phyloP scores from a whole-genome alignment of 2,113 vertebrate genomes.

The Leucopsar rothschildi region DNA sequence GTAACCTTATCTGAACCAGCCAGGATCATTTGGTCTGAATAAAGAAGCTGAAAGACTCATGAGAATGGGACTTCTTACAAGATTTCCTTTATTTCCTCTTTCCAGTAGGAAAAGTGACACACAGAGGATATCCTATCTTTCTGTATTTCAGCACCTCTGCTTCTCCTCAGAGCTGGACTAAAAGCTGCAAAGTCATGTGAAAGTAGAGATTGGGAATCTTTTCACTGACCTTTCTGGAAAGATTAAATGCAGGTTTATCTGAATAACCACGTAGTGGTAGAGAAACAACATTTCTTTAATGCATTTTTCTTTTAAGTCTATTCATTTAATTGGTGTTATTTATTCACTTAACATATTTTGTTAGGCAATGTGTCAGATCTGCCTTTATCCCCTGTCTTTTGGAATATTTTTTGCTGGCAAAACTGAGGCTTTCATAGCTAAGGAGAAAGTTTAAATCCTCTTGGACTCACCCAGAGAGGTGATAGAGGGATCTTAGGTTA shows the following conservation, averaged over 20 bases:
- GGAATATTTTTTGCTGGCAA: neutral
- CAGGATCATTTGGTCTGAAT: slow-evolving; percentile 27
- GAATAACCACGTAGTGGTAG: neutral
- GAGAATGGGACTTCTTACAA: slow-evolving; percentile 30
- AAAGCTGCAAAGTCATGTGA: neutral
- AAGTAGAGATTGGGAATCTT: neutral
- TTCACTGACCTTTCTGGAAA: neutral
- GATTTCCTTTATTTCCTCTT: slow-evolving; percentile 46
- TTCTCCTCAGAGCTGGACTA: neutral
- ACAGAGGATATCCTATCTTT: slow-evolving; percentile 48
- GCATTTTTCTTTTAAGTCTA: neutral
- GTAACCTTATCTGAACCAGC: slow-evolving; percentile 59
- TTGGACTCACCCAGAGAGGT: neutral
- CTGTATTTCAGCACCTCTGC: slow-evolving; percentile 33
- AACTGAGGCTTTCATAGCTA: neutral
- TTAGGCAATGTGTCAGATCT: neutral
- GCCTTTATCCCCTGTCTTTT: neutral
- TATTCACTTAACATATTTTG: neutral
- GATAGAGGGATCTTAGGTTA: neutral
- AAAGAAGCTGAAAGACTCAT: slow-evolving; percentile 34
- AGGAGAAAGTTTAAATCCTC: neutral
- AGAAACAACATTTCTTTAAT: neutral
- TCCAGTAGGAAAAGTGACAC: slow-evolving; percentile 43
- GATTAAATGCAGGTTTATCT: neutral
- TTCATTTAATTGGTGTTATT: neutral